A percentile compares a stretch with the other conserved stretches of the same genome.
These are phyloP conservation scores for Stegophylla sp. DNA, from an alignment of 2,888 invertebrate species.

Conservation along the genomic window DNA sequence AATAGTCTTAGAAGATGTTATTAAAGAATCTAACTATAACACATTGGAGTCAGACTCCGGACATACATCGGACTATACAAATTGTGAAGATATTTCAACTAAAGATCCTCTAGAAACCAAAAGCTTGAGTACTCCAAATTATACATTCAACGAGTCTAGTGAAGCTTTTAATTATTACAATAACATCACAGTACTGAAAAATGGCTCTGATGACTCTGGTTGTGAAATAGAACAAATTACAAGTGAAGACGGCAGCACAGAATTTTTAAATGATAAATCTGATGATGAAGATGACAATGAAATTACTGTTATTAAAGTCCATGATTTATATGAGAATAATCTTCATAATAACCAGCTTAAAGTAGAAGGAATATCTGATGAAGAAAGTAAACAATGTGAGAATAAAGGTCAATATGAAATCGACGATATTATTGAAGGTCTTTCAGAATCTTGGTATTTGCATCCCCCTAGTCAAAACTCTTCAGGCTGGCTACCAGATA, in stretches of 20 bases:
- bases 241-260: slow-evolving; percentile 60
- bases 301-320: slow-evolving; percentile 47
- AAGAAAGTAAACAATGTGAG: slow-evolving; percentile 28
- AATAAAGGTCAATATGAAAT: slow-evolving; percentile 57
- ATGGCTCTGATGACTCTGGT: slow-evolving; percentile 61
- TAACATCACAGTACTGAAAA: slow-evolving; percentile 37
- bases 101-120: slow-evolving; percentile 46
- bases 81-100: slow-evolving; percentile 54
- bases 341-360: not conserved
- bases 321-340: slow-evolving; percentile 45
- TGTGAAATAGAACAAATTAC: slow-evolving; percentile 61
- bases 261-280: slow-evolving; percentile 56
- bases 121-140: slow-evolving; percentile 29
- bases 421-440: slow-evolving; percentile 60
- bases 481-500: slow-evolving; percentile 53
- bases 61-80: slow-evolving; percentile 52
- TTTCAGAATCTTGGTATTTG: slow-evolving; percentile 57
- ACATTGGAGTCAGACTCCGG: slow-evolving; percentile 45
- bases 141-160: slow-evolving; percentile 39
- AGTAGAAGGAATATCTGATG: slow-evolving; percentile 19
- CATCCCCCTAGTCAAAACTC: slow-evolving; percentile 26
- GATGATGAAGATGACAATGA: slow-evolving; percentile 55
- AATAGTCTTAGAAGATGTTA: not conserved
- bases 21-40: slow-evolving; percentile 45
- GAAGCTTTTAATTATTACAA: slow-evolving; percentile 44